Evolutionary conservation across 2,888 invertebrate species (phyloP), one percentile per base, ranked within the genome.

Genomic region (Torymus aiolomorphi): DNA sequence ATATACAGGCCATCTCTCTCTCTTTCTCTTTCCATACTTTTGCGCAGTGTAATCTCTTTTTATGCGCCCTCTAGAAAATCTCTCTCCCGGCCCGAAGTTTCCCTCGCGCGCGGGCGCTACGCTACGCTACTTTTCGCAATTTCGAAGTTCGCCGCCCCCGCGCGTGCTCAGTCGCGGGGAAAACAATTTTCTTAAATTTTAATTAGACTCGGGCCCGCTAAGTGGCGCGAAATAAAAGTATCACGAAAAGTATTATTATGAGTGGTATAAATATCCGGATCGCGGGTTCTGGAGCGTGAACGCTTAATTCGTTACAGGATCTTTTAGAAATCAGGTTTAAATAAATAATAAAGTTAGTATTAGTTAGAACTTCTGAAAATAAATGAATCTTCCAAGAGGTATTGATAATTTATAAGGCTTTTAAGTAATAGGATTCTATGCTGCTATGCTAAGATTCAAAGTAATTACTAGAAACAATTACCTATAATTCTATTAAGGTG

Each of bases 101-200:
- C 62, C 62, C 56, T 31, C 31, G 31, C 31, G 31, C 3, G 24
- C 3, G 3, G 24, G n/a, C n/a, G 20, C 20, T 8, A 31, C 31
- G 31, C 31, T 31, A 31, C 31, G n/a, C 74, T 70, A 59, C 78
- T 74, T 70, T 73, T 74, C 67, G 73, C 51, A 74, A 78, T 78
- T 78, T 78, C 67, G 18, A 78, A 78, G 62, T 78, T 78, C n/a
- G 31, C 31, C 24, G 24, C 24, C 3, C 24, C n/a, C n/a, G 31
- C 31, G 31, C 31, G 20, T 31, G 59, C 72, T 24, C 20, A 16
- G 52, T 59, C 78, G 57, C 42, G 65, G 10, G 66, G 65, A 66
- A 75, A 79, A 75, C 75, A 75, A 79, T 79, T 79, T 79, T 79
- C 79, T 75, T 79, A 79, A 79, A 79, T 75, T 79, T 75, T 79